These are phyloP conservation scores for Rhynchonycteris naso DNA, from an alignment of 2,797 vertebrate species.

Conservation along the genomic window DNA sequence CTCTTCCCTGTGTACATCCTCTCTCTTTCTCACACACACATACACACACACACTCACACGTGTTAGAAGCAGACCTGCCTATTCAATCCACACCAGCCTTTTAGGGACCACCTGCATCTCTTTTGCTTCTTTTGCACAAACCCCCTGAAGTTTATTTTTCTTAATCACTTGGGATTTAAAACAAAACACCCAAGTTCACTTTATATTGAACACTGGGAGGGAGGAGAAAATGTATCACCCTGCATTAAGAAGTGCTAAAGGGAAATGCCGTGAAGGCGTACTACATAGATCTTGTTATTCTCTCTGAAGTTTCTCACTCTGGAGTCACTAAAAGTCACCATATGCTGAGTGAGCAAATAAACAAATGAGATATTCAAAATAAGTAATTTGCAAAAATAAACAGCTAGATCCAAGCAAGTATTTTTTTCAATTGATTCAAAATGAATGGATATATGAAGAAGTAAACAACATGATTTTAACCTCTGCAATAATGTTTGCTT, in stretches of 20 bases:
- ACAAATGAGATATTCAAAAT: slow-evolving; percentile 65
- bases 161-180: slow-evolving; percentile 40
- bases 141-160: slow-evolving; percentile 11
- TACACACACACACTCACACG: not conserved
- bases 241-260: not conserved
- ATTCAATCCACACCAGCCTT: not conserved
- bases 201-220: not conserved
- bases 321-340: slow-evolving; percentile 70
- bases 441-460: not conserved
- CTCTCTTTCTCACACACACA: slow-evolving; percentile 35
- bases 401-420: slow-evolving; percentile 4
- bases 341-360: slow-evolving; percentile 66
- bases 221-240: slow-evolving; percentile 37
- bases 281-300: not conserved
- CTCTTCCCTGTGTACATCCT: slow-evolving; percentile 51
- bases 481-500: not conserved
- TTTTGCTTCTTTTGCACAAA: slow-evolving; percentile 45
- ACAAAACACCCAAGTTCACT: slow-evolving; percentile 39
- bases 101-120: slow-evolving; percentile 1
- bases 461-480: not conserved
- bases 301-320: slow-evolving; percentile 56
- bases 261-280: not conserved
- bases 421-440: slow-evolving; percentile 26
- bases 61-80: slow-evolving; percentile 24
- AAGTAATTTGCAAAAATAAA: slow-evolving; percentile 60